Percentiles rank a stretch among this genome's conserved stretches.
Evolutionary conservation across 2,113 vertebrate species (phyloP).

Genomic region (Leptobrachium ailaonicum): DNA sequence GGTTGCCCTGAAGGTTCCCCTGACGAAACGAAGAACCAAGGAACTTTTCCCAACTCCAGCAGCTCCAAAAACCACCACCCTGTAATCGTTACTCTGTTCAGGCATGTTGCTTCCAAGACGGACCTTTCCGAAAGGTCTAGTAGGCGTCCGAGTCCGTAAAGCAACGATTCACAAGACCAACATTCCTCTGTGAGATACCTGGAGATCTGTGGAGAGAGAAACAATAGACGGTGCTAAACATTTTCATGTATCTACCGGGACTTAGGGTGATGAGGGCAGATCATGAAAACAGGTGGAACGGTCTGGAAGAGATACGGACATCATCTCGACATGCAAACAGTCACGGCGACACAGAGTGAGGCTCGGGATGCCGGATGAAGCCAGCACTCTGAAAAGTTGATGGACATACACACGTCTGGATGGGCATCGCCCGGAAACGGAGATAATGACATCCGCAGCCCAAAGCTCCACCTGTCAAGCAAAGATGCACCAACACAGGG

Average conservation of each 20-base stretch:
- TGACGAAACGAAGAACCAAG: conserved; percentile 65
- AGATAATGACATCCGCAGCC: conserved; percentile 13
- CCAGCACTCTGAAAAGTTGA: not conserved
- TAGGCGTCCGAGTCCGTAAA: not conserved
- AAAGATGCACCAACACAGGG: not conserved
- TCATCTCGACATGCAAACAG: too few species aligned
- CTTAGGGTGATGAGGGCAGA: not conserved
- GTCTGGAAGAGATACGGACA: too few species aligned
- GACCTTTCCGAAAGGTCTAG: not conserved
- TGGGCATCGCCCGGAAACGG: not conserved
- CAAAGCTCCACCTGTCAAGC: not conserved
- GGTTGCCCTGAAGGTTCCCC: conserved; percentile 65
- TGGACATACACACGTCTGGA: conserved; percentile 3
- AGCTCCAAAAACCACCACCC: conserved; percentile 67
- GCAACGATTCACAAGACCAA: not conserved
- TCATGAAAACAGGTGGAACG: not conserved
- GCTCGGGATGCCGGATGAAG: not conserved
- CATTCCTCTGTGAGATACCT: not conserved
- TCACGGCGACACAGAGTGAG: too few species aligned
- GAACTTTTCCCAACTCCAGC: conserved; percentile 72
- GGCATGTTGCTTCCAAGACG: conserved; percentile 59
- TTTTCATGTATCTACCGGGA: not conserved
- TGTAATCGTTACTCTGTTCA: conserved; percentile 66
- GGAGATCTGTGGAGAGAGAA: conserved; percentile 46
- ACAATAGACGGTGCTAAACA: not conserved